Evolutionary conservation across 2,888 invertebrate genomes (phyloP).

Genomic region (Troglohyphantes excavatus): DNA sequence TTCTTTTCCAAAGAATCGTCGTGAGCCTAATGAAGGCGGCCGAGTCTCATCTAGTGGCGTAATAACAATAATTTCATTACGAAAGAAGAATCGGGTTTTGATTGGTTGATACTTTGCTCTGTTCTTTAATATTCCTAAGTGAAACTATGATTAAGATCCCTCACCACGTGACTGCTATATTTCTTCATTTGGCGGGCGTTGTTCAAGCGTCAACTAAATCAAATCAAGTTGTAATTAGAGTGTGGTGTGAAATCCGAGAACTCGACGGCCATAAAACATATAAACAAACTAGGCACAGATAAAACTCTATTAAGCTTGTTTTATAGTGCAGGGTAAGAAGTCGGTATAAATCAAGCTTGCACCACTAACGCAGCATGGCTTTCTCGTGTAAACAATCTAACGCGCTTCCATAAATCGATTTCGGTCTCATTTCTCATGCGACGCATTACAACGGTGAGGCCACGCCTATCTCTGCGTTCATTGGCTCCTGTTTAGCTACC

Average conservation of each 20-base stretch:
- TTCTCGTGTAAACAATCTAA: conserved; percentile 75
- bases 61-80: conserved; percentile 69
- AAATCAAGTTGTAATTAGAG: conserved; percentile 77
- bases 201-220: conserved; percentile 66
- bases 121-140: conserved; percentile 77
- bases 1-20: no score
- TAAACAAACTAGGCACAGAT: conserved; percentile 73
- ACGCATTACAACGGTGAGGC: conserved; percentile 72
- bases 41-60: conserved; percentile 12
- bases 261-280: conserved; percentile 72
- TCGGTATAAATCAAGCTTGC: conserved; percentile 75
- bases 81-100: conserved; percentile 43
- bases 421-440: conserved; percentile 75
- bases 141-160: conserved; percentile 73
- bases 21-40: conserved; percentile 21
- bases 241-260: conserved; percentile 73
- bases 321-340: conserved; percentile 77
- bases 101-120: conserved; percentile 55
- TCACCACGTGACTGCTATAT: conserved; percentile 56
- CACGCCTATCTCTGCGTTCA: conserved; percentile 56
- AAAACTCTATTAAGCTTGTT: conserved; percentile 77
- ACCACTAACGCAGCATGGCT: conserved; percentile 75
- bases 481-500: conserved; percentile 53
- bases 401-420: conserved; percentile 74
- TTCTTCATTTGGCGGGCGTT: conserved; percentile 68